Conservation (phyloP, 2,113 vertebrate species). For the Melanostigma gelatinosum region DNA sequence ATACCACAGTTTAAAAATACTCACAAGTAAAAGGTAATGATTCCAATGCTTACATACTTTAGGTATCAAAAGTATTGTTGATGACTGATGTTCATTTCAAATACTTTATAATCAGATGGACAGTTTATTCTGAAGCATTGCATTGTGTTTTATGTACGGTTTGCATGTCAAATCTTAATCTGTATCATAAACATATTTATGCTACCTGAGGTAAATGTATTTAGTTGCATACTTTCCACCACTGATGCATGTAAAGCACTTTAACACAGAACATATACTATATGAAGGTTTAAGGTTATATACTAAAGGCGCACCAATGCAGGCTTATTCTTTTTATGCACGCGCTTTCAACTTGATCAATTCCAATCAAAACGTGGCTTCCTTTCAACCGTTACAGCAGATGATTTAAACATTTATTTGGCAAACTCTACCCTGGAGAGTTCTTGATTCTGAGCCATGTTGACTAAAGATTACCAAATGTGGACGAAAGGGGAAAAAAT, state of each 20-base stretch:
- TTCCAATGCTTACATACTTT: not conserved
- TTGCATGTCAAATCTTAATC: not conserved
- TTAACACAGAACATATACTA: not conserved
- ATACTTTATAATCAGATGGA: not conserved
- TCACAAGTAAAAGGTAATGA: not conserved
- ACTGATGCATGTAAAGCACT: not conserved
- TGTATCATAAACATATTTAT: not conserved
- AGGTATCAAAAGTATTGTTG: not conserved
- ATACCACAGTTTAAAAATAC: not conserved
- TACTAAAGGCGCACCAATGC: not conserved
- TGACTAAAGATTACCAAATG: slow-evolving; percentile 68
- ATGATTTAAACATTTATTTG: slow-evolving; percentile 45
- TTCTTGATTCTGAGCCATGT: slow-evolving; percentile 47
- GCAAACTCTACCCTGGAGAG: slow-evolving; percentile 14
- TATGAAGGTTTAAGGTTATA: not conserved
- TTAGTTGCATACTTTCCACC: not conserved
- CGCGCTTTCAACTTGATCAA: not conserved
- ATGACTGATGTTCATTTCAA: not conserved
- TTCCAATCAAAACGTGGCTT: slow-evolving; percentile 6
- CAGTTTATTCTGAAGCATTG: not conserved
- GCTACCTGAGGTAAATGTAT: not conserved
- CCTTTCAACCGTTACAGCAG: slow-evolving; percentile 30
- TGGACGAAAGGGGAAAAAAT: slow-evolving; percentile 41
- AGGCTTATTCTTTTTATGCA: not conserved
- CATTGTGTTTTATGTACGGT: not conserved